Conservation (phyloP, 2,113 vertebrate species). For the Pterocles orientalis region DNA sequence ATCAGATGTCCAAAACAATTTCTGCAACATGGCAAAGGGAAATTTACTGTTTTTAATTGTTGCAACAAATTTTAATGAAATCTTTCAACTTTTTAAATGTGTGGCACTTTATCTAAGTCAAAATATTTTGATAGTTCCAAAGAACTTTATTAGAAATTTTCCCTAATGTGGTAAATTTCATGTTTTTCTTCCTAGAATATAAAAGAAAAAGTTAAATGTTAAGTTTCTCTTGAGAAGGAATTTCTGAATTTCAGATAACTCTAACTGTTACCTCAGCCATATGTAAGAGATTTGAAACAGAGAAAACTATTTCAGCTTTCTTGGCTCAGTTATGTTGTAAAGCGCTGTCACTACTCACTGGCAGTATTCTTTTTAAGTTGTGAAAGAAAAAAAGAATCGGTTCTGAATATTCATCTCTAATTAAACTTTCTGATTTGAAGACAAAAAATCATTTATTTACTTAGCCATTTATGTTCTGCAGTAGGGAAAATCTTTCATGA, state of each 20-base stretch:
- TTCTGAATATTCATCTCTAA: background rate
- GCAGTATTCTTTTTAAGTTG: background rate
- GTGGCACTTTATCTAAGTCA: background rate
- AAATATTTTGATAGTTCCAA: background rate
- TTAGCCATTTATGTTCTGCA: background rate
- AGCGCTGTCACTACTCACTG: background rate
- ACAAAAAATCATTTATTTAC: background rate
- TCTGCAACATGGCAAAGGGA: accelerated
- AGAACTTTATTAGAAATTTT: background rate
- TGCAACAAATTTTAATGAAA: background rate
- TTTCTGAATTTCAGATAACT: background rate
- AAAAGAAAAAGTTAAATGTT: background rate
- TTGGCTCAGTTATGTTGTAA: background rate
- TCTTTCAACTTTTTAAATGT: background rate
- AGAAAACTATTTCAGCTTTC: background rate
- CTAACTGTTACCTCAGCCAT: background rate
- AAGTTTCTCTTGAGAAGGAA: background rate
- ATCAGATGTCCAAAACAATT: background rate
- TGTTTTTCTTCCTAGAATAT: background rate
- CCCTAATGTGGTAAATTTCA: background rate
- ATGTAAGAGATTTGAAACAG: background rate
- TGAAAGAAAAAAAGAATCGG: background rate
- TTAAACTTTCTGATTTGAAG: background rate
- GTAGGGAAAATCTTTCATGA: background rate
- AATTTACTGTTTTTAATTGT: background rate